Evolutionary conservation across 2,113 vertebrate species (phyloP).

Genomic region (Laterallus jamaicensis): DNA sequence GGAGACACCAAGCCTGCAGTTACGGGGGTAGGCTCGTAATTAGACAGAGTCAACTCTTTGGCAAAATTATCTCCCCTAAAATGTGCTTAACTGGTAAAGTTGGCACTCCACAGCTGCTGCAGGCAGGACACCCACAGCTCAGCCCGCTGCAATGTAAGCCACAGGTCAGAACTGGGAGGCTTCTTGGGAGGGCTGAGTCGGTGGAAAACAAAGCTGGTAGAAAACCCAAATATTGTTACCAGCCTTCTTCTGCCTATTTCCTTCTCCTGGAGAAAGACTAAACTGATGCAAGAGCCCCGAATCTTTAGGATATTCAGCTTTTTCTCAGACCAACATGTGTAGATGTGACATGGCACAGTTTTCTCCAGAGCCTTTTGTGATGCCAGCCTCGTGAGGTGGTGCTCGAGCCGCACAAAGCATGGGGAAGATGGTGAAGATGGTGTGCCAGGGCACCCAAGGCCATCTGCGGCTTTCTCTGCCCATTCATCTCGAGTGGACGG

Average conservation of each 20-base stretch:
- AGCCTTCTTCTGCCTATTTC: not conserved
- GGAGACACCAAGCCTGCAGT: constrained; percentile 53
- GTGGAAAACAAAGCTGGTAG: not conserved
- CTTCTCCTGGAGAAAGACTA: not conserved
- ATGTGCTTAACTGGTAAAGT: constrained; percentile 7
- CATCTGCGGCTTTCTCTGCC: not conserved
- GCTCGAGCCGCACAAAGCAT: not conserved
- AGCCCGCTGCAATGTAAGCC: not conserved
- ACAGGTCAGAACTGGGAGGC: not conserved
- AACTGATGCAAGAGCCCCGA: not conserved
- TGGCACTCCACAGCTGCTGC: not conserved
- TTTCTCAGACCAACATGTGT: not conserved
- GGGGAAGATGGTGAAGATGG: not conserved
- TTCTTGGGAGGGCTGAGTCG: not conserved
- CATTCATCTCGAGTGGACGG: not conserved
- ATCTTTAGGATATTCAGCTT: not conserved
- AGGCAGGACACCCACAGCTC: not conserved
- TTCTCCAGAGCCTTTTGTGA: not conserved
- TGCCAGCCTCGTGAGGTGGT: not conserved
- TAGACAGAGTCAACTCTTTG: constrained; percentile 30
- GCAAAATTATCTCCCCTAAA: constrained; percentile 44
- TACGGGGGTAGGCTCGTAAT: not conserved
- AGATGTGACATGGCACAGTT: not conserved
- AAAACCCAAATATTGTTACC: not conserved
- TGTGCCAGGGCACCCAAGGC: not conserved